Conservation (phyloP, 2,113 vertebrate genomes). For the Nycticryphes semicollaris region DNA sequence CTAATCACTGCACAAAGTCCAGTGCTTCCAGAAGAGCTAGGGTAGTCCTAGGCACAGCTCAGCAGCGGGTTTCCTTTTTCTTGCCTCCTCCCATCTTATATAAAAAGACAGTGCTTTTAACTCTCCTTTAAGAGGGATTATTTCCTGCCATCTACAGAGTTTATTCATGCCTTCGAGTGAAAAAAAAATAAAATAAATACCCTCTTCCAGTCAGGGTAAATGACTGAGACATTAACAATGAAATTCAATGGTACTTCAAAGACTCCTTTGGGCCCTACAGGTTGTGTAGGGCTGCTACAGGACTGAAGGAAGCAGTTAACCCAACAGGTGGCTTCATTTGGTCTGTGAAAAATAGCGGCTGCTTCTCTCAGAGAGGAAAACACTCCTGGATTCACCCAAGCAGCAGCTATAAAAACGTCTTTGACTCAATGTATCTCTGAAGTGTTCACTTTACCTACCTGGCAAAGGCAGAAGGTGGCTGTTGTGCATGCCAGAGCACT, state of each 20-base stretch:
- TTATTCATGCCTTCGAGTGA: conserved; percentile 26
- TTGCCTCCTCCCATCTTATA: not conserved
- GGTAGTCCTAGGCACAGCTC: not conserved
- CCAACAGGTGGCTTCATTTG: conserved; percentile 32
- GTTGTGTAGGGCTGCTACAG: not conserved
- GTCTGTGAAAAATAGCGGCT: not conserved
- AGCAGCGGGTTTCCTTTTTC: not conserved
- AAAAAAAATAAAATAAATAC: not conserved
- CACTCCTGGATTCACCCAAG: not conserved
- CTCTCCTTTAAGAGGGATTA: conserved; percentile 21
- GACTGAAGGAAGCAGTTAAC: not conserved
- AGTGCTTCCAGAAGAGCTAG: not conserved
- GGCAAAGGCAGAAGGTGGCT: not conserved
- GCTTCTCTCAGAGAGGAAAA: not conserved
- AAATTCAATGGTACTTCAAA: conserved; percentile 67
- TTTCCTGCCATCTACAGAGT: conserved; percentile 7
- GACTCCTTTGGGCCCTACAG: conserved; percentile 10
- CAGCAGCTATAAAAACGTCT: not conserved
- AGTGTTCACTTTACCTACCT: not conserved
- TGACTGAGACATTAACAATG: conserved; percentile 43
- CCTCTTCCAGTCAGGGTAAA: conserved; percentile 45
- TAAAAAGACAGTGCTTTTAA: conserved; percentile 17
- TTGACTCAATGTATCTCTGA: not conserved
- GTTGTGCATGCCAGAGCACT: fast-evolving
- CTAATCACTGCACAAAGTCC: not conserved